A percentile compares a stretch with the other conserved stretches of the same genome.
phyloP scores from a whole-genome alignment of 2,113 vertebrate species.

The Cyanocitta stelleri region DNA sequence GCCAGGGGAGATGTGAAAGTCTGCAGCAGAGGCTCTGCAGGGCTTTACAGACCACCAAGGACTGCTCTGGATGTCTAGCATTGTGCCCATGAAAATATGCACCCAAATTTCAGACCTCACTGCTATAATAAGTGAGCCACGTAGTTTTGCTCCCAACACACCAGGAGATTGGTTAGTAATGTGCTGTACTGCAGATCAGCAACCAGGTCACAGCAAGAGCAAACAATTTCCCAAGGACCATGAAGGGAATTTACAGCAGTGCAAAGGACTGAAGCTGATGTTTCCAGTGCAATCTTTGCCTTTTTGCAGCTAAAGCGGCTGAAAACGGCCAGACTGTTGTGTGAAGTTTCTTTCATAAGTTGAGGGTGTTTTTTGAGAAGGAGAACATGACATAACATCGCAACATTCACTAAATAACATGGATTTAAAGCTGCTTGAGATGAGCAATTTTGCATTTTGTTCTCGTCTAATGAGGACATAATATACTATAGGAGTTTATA shows the following conservation, averaged over 20 bases:
- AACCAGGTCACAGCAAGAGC: neutral
- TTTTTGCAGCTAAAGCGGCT: neutral
- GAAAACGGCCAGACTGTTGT: neutral
- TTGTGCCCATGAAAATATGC: rapidly evolving
- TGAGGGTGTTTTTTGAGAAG: neutral
- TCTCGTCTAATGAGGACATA: rapidly evolving
- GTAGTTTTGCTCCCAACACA: rapidly evolving
- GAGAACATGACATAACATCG: neutral
- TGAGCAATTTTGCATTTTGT: neutral
- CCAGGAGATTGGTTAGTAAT: neutral
- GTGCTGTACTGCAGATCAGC: neutral
- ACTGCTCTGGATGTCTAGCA: neutral
- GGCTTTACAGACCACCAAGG: neutral
- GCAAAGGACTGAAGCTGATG: neutral
- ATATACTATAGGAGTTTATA: neutral
- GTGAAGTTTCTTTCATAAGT: neutral
- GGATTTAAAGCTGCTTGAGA: neutral
- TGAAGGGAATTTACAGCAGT: neutral
- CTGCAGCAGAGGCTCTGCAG: neutral
- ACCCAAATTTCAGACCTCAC: neutral
- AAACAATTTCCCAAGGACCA: neutral
- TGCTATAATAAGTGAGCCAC: neutral
- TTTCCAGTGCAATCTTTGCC: neutral
- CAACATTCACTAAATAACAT: neutral
- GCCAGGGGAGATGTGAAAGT: neutral